Base-by-base conservation (phyloP, 2,888 invertebrate species). In the Lydus trimaculatus region DNA sequence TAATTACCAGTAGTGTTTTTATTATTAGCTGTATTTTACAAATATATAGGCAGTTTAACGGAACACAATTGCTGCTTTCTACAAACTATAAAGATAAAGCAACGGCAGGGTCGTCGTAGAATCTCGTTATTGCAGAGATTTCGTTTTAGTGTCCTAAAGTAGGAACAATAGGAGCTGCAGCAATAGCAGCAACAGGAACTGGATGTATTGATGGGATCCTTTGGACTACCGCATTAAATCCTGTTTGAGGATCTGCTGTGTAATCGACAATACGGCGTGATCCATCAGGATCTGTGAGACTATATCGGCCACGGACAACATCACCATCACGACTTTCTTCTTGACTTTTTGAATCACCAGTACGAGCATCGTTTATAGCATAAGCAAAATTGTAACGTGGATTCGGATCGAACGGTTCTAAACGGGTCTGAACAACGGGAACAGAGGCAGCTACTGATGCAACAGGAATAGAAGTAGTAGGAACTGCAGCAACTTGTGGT, bases 291-390 rank as follows among this genome's bases (percentile, higher is more conserved):
- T 84, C 84, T 17, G 80, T 82, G 28, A 84, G 73, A 67, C 83
- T 84, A 76, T 85, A 85, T 72, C 83, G 82, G 0, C 84, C 84
- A 61, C 80, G 79, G 56, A 84, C 84, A 31, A 81, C 77, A 69
- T 84, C 82, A 4, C 84, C 84, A 64, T 80, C 72, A 52, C 84
- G 78, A 13, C 76, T 78, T 73, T 84, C 84, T 71, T 83, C 81
- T 71, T 85, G 85, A 69, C 81, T 84, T 66, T 85, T 84, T 28
- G 81, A 82, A 72, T 85, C 85, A 1, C 85, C 85, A 23, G 84
- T 84, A 52, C 80, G 78, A 28, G 78, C 79, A 72, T 85, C 85
- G 73, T 84, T 83, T 13, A 85, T 84, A 31, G 84, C 79, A 74
- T 85, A 84, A 8, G 83, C 82, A 69, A 78, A 85, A 31, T 77